Evolutionary conservation across 2,888 invertebrate species (phyloP), one percentile per base, ranked within the genome.

Genomic region (Carpatolechia fugitivella): DNA sequence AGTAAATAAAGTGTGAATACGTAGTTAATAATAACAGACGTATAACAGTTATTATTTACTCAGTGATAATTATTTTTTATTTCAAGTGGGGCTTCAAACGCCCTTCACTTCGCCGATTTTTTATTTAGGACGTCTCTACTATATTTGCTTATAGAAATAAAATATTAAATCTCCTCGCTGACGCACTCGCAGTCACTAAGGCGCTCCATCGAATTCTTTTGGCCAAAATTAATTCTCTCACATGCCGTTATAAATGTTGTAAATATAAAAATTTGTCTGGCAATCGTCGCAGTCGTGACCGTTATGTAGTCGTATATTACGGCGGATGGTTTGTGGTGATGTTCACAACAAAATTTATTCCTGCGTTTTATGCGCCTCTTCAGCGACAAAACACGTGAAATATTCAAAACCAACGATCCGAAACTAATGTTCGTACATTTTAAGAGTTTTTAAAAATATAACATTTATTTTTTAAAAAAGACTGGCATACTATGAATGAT

Each of bases 151-250:
- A n/a, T n/a, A n/a, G n/a, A n/a, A n/a, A 10, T 13, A 11, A 18
- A 11, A 18, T 20, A 20, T 18, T 18, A 41, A 41, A 16, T 41
- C 20, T 18, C 41, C 55, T 60, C 57, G 51, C 51, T 76, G 77
- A 77, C 77, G 75, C 74, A 78, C 66, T 69, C 64, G 58, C 59
- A 60, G 59, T 61, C 58, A 64, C 72, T 69, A 60, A 60, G 59
- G 65, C 65, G 64, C 61, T 58, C 61, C 65, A 64, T 65, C 50
- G 53, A 61, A 61, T 62, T 68, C 57, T 62, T 60, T 60, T 56
- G 57, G 57, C 70, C 69, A 71, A 74, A 75, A 76, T 78, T 74
- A 78, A 73, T 74, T 61, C 57, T 60, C 66, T 69, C 72, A 74
- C 76, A 72, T 74, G 75, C 60, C 55, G 62, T 72, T 72, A 71